Evolutionary conservation across 2,797 vertebrate species (phyloP), one percentile per base, ranked within the genome.

Genomic region (Erpetoichthys calabaricus): DNA sequence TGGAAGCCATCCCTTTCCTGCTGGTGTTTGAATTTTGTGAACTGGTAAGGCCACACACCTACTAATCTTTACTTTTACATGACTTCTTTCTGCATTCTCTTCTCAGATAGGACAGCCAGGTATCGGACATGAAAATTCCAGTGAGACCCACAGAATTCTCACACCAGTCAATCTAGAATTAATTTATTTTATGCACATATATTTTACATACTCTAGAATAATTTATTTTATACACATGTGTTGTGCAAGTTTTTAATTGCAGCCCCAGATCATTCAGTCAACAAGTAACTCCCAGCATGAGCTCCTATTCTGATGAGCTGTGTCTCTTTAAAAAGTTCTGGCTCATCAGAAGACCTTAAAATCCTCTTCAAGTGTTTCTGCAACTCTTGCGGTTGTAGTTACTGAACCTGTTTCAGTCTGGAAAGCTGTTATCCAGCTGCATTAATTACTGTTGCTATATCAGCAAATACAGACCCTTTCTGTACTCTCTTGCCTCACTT

Each of bases 21-120:
- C 77, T 97, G 61, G 89, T 98, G 57, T 98, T 97, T 72, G 96
- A 99, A 61, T 92, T 94, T 78, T 95, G 91, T 75, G 91, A 98
- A 69, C 81, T 98, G 92, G 96, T 99, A 75, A 96, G 94, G 25
- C 25, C 25, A 25, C 25, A 25, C 25, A 25, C 2, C 25, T 25
- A 25, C 25, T 1, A 25, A 25, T 25, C 25, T 25, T 25, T 25
- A 25, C 25, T 25, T 25, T 25, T 25, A 25, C 25, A 25, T 25
- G 25, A 25, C 25, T 25, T 25, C 25, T 25, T 25, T 25, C 25
- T 25, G 25, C 25, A 25, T 25, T 25, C 25, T 25, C 25, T 2
- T 25, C 25, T 25, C 25, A 25, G 25, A 25, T 25, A 25, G 25
- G 25, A 25, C 25, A 25, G 25, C 25, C 25, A 25, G 25, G 25